Percentiles rank a stretch among this genome's conserved stretches.
phyloP scores from a whole-genome alignment of 2,113 vertebrate genomes.

The Rhea americana region DNA sequence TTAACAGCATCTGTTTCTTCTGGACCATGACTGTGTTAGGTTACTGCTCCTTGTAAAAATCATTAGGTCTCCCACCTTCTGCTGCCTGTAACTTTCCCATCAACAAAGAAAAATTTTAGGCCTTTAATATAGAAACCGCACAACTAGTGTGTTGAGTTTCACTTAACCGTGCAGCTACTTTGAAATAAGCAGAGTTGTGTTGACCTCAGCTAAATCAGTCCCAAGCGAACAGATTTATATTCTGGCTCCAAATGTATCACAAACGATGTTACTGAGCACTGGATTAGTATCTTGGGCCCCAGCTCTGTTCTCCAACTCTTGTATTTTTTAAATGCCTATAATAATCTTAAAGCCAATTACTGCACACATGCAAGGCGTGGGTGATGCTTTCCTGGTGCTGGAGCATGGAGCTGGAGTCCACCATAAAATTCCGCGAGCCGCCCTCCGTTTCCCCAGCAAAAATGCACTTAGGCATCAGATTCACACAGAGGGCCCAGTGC shows the following conservation, averaged over 20 bases:
- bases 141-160: not conserved
- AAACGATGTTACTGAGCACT: not conserved
- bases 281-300: not conserved
- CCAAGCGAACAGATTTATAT: not conserved
- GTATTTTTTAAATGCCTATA: not conserved
- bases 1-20: not conserved
- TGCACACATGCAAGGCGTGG: not conserved
- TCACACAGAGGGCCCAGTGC: fast-evolving
- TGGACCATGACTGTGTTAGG: not conserved
- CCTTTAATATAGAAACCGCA: not conserved
- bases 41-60: not conserved
- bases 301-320: not conserved
- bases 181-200: not conserved
- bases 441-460: not conserved
- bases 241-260: not conserved
- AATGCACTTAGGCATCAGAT: not conserved
- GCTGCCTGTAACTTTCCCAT: not conserved
- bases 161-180: not conserved
- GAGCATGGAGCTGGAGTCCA: not conserved
- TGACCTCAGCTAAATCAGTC: not conserved
- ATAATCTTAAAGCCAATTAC: not conserved
- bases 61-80: not conserved
- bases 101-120: not conserved
- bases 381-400: not conserved
- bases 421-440: not conserved